Base-by-base conservation (phyloP, 2,888 invertebrate genomes). In the Malacosoma neustria region DNA sequence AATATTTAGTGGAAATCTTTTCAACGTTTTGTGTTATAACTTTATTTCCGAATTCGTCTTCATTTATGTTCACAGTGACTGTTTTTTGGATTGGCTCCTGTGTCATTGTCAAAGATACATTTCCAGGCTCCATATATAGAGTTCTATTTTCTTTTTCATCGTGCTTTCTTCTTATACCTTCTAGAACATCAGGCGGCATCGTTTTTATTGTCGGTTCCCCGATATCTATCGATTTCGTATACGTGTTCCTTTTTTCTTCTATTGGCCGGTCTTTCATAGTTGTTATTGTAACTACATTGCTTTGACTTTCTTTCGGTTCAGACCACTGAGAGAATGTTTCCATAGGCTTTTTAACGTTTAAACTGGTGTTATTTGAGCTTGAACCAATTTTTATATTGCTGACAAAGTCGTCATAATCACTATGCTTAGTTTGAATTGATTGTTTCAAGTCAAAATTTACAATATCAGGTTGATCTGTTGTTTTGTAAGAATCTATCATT, bases 151-250 rank as follows among this genome's bases (percentile, higher is more conserved):
- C 81, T 43, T 58, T 72, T 42, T 76, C 74, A 43, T 77, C 75
- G 15, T 60, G 67, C 51, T 62, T 57, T 35, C 57, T 66, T 49
- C 77, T 71, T 36, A 76, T 79, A 3, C 77, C 84, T 60, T 85
- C 85, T 14, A 85, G 60, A 12, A 85, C 73, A 52, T 84, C 85
- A 5, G 85, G 85, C 29, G 85, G 85, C 53, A 80, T 63, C 41
- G 77, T 58, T 53, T 72, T 72, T 50, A 71, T 57, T 35, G 56
- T 64, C 6, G 76, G 66, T 41, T 85, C 80, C 9, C 85, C 81
- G 30, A 87, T 86, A 52, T 86, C 86, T 41, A 87, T 87, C 12
- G 84, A 84, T 49, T 87, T 87, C n/a, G 81, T 86, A 41, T 76
- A 87, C 4, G 73, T 66, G 51, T 75, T 79, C 34, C 64, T 61